Percentiles rank a stretch among this genome's conserved stretches.
Conservation (phyloP, 2,797 vertebrate genomes). For the Cryptoblepharus egeriae region DNA sequence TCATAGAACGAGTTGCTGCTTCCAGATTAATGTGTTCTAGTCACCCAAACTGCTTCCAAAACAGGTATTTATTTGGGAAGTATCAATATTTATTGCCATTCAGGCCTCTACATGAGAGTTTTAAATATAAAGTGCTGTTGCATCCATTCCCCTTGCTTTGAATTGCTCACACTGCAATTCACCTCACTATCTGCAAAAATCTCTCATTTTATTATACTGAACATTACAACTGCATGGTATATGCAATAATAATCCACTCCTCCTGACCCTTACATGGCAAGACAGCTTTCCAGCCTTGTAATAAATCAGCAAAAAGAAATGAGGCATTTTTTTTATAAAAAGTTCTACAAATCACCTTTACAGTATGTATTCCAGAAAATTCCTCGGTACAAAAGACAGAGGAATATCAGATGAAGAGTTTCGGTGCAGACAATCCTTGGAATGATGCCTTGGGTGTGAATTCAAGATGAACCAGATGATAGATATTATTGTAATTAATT, state of each 20-base stretch:
- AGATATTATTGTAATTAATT: no score
- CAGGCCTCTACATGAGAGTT: neutral
- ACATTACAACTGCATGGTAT: neutral
- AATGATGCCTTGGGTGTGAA: neutral
- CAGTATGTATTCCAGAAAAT: neutral
- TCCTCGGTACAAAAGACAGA: neutral
- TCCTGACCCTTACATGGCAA: neutral
- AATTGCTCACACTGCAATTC: slow-evolving; percentile 19
- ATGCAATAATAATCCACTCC: neutral
- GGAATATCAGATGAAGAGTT: neutral
- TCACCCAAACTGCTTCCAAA: neutral
- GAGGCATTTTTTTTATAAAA: neutral
- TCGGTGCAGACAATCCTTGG: neutral
- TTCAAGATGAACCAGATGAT: neutral
- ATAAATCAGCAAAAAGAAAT: slow-evolving; percentile 11
- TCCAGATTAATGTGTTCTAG: neutral
- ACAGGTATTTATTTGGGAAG: neutral
- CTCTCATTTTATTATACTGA: slow-evolving; percentile 4
- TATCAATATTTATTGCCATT: slow-evolving; percentile 17
- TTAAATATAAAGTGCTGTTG: slow-evolving; percentile 11
- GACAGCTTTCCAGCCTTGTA: neutral
- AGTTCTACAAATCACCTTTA: slow-evolving; percentile 5
- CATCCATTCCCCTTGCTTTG: slow-evolving; percentile 16
- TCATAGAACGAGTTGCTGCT: neutral
- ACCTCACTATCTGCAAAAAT: neutral